Conservation (phyloP, 2,888 invertebrate species). For the Chymomyza caudatula region DNA sequence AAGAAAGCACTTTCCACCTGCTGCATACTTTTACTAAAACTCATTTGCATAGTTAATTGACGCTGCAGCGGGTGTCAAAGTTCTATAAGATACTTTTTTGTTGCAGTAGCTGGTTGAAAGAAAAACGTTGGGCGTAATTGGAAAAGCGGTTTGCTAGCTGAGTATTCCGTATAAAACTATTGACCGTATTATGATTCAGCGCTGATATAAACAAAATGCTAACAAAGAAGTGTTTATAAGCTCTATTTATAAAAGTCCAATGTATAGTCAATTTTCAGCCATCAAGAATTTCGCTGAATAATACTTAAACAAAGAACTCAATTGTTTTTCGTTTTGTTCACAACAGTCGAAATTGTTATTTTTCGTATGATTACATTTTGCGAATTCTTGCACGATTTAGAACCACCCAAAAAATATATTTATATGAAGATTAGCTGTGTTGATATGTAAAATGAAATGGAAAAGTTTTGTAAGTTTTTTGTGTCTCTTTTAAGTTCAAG, state of each 20-base stretch:
- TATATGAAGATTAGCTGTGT: too few species aligned
- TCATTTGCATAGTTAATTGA: slow-evolving; percentile 63
- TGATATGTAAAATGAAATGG: too few species aligned
- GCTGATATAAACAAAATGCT: neutral
- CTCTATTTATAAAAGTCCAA: neutral
- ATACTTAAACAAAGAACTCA: neutral
- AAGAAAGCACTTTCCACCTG: slow-evolving; percentile 61
- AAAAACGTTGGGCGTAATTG: neutral
- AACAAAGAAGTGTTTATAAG: neutral
- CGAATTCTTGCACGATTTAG: too few species aligned
- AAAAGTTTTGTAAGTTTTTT: too few species aligned
- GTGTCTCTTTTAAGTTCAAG: too few species aligned
- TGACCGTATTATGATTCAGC: neutral
- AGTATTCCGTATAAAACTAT: neutral
- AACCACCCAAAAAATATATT: too few species aligned
- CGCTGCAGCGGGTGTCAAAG: neutral
- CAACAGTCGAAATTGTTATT: neutral
- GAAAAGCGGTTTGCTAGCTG: neutral
- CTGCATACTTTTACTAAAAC: slow-evolving; percentile 34
- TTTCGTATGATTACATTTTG: too few species aligned
- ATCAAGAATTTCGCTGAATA: neutral
- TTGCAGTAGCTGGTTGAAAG: too few species aligned
- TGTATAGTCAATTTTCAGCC: neutral
- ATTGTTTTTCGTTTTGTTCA: neutral
- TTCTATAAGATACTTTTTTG: neutral